Conservation (phyloP, 2,888 invertebrate species). For the Pristionchus mayeri region DNA sequence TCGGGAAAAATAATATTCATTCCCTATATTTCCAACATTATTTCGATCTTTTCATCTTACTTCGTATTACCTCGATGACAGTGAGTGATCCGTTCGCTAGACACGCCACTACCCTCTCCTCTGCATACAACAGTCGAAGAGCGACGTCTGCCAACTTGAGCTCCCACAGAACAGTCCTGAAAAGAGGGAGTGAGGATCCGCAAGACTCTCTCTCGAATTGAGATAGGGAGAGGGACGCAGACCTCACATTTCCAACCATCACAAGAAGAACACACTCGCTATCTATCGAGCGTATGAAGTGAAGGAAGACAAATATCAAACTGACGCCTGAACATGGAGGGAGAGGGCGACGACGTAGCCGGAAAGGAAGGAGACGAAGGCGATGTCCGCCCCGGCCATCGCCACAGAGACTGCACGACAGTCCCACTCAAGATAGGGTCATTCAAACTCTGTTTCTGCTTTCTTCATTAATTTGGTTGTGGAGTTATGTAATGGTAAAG, state of each 20-base stretch:
- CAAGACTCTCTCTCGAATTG: too few relatives aligned
- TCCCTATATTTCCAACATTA: not conserved
- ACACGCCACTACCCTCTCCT: slow-evolving; percentile 78
- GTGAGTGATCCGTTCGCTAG: slow-evolving; percentile 80
- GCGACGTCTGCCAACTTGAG: slow-evolving; percentile 79
- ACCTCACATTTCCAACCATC: too few relatives aligned
- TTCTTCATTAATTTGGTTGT: too few relatives aligned
- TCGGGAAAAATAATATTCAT: too few relatives aligned
- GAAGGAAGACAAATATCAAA: not conserved
- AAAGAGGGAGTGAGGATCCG: too few relatives aligned
- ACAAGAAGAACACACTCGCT: too few relatives aligned
- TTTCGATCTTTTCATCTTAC: too few relatives aligned
- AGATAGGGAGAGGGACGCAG: too few relatives aligned
- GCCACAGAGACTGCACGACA: slow-evolving; percentile 78
- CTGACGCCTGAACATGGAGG: slow-evolving; percentile 58
- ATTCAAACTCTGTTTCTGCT: too few relatives aligned
- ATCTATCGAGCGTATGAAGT: not conserved
- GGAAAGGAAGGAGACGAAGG: slow-evolving; percentile 78
- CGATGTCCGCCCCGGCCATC: slow-evolving; percentile 76
- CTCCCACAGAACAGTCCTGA: slow-evolving; percentile 77
- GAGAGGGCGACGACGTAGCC: slow-evolving; percentile 77
- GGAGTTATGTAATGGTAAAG: too few relatives aligned
- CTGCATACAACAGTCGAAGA: slow-evolving; percentile 77
- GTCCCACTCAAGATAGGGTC: slow-evolving; percentile 77
- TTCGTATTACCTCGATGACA: slow-evolving; percentile 78